These are phyloP conservation scores for Homalodisca vitripennis DNA, from an alignment of 1,140 invertebrate species.

Conservation along the genomic window DNA sequence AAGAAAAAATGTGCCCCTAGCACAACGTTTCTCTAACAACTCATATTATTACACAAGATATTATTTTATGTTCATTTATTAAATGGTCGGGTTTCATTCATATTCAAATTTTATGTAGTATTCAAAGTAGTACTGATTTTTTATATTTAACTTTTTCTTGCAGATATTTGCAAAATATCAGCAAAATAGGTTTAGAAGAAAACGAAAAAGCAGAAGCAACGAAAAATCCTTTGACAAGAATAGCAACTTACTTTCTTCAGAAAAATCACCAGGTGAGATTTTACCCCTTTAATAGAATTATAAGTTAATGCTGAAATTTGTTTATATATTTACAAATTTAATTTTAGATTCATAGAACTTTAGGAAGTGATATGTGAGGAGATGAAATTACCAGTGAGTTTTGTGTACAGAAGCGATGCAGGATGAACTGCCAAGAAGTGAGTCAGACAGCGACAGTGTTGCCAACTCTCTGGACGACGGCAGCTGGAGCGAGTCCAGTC, in stretches of 20 bases:
- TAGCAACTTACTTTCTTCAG: background rate
- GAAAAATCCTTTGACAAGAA: slow-evolving; percentile 4
- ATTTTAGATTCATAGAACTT: too few species aligned
- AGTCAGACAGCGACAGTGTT: slow-evolving; percentile 10
- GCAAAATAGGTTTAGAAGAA: background rate
- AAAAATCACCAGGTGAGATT: slow-evolving; percentile 6
- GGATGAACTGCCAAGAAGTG: background rate
- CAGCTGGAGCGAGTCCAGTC: slow-evolving; percentile 38
- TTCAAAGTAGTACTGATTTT: too few species aligned
- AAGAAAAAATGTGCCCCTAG: too few species aligned
- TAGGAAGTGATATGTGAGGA: too few species aligned
- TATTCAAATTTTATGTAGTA: too few species aligned
- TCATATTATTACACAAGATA: too few species aligned
- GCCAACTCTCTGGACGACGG: slow-evolving; percentile 30
- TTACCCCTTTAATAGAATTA: background rate
- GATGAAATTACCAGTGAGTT: too few species aligned
- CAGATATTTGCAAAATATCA: slow-evolving; percentile 12
- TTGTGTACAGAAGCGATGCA: background rate
- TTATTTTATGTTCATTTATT: too few species aligned
- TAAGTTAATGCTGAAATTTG: too few species aligned
- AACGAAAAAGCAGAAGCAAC: background rate
- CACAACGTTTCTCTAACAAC: too few species aligned
- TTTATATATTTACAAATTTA: too few species aligned
- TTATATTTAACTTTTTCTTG: background rate
- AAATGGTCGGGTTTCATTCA: too few species aligned